Conservation (phyloP, 2,888 invertebrate species). For the Steinernema scapterisci region DNA sequence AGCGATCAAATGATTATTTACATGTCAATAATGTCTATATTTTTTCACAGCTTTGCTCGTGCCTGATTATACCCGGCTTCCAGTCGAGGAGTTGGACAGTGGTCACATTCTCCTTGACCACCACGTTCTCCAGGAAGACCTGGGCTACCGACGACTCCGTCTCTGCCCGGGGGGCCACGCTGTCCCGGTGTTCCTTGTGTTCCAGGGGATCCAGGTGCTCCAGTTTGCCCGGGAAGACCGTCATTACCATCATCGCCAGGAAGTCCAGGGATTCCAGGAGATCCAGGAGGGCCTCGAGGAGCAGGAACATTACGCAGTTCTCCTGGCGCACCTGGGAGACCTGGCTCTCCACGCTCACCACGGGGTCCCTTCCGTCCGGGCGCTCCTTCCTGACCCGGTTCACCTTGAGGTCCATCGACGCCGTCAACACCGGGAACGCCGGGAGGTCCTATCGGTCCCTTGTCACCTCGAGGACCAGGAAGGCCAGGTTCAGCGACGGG, state of each 20-base stretch:
- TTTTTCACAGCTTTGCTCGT: background rate
- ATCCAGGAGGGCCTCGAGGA: conserved; percentile 9
- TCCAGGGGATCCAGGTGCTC: background rate
- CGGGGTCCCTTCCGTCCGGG: conserved; percentile 12
- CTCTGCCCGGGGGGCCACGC: background rate
- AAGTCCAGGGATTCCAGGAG: conserved; percentile 4
- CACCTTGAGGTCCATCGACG: conserved; percentile 8
- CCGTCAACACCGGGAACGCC: conserved; percentile 1
- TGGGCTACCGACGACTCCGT: conserved; percentile 3
- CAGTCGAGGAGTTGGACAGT: conserved; percentile 5
- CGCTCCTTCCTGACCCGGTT: background rate
- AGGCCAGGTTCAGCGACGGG: background rate
- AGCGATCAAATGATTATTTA: too few relatives aligned
- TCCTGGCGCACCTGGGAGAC: conserved; percentile 6
- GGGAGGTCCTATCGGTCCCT: background rate
- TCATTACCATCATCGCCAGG: conserved; percentile 20
- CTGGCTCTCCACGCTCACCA: conserved; percentile 8
- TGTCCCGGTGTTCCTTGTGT: background rate
- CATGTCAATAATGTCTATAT: too few relatives aligned
- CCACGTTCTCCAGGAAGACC: conserved; percentile 15
- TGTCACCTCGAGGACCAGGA: conserved; percentile 6
- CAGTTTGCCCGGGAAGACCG: background rate
- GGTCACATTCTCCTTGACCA: conserved; percentile 19
- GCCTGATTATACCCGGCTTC: conserved; percentile 12
- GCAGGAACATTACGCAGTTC: conserved; percentile 5